Percentiles rank a stretch among this genome's conserved stretches.
Conservation (phyloP, 2,113 vertebrate genomes). For the Centropus bengalensis region DNA sequence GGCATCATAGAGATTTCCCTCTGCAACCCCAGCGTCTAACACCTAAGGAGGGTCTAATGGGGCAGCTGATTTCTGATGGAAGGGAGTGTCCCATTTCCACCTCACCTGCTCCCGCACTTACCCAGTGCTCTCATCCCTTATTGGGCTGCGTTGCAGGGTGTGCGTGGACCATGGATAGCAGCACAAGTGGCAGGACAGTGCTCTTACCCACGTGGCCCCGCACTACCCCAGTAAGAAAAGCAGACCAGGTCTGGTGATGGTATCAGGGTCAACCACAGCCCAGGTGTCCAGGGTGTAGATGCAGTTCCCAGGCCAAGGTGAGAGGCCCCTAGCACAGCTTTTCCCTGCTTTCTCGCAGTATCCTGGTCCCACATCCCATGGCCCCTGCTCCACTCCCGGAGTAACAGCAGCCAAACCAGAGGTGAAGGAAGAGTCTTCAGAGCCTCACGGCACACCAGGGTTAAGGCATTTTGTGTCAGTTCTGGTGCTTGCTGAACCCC, state of each 20-base stretch:
- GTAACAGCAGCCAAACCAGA: neutral
- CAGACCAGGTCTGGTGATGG: neutral
- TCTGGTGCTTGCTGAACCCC: neutral
- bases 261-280: neutral
- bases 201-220: neutral
- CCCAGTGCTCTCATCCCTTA: neutral
- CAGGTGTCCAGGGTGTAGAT: neutral
- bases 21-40: neutral
- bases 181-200: neutral
- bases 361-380: neutral
- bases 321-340: neutral
- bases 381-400: neutral
- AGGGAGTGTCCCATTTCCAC: neutral
- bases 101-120: neutral
- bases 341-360: neutral
- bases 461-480: rapidly evolving
- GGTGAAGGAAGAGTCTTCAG: neutral
- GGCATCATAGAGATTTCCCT: neutral
- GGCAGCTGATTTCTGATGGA: neutral
- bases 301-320: neutral
- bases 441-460: neutral
- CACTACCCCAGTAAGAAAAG: neutral
- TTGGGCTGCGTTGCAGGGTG: rapidly evolving
- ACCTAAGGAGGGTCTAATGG: neutral
- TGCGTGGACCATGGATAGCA: neutral